Base-by-base conservation (phyloP, 92 coral and sea anemone species). In the Plumapathes pennacea region DNA sequence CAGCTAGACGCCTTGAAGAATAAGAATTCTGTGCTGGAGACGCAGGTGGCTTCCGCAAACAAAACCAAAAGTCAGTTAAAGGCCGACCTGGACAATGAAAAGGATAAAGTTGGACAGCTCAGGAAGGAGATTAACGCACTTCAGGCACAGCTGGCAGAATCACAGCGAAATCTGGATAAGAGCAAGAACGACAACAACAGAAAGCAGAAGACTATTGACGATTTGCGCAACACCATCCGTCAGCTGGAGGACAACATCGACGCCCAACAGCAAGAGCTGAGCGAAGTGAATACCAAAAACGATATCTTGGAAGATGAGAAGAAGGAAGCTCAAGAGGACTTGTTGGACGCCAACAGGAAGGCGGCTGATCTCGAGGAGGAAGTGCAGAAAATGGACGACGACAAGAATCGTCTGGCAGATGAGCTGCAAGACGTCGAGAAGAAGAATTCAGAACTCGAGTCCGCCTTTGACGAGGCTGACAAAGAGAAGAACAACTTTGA, bases 251-350 rank as follows among this genome's bases (percentile, higher is more conserved):
- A 78, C 53, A 81, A 60, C 42, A 52, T 94, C 40, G 86, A 94
- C 60, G 97, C 72, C 50, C 78, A 84, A 50, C 89, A 94, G 23
- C 81, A 89, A 47, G 97, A 94, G 31, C 90, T 88, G 22, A 68
- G 87, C 27, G 89, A 94, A 25, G 81, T 84, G 29, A 86, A 94
- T 62, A 65, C 88, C 14, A 86, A 94, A 69, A 89, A 90, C 49
- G 90, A 84, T 68, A 85, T 94, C 65, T 86, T 94, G 4, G 99
- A 89, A 69, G 96, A 94, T 25, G 94, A 94, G 65, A 91, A 92
- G 64, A 85, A 84, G 54, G 97, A 94, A 55, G 69, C 89, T 55
- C 92, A 88, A 39, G 94, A 85, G 32, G 91, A 94, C 52, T 64
- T 83, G 7, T 47, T 89, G 73, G 95, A 84, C 53, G 96, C 85